phyloP scores from a whole-genome alignment of 1,140 invertebrate species.

The Colletes latitarsis region DNA sequence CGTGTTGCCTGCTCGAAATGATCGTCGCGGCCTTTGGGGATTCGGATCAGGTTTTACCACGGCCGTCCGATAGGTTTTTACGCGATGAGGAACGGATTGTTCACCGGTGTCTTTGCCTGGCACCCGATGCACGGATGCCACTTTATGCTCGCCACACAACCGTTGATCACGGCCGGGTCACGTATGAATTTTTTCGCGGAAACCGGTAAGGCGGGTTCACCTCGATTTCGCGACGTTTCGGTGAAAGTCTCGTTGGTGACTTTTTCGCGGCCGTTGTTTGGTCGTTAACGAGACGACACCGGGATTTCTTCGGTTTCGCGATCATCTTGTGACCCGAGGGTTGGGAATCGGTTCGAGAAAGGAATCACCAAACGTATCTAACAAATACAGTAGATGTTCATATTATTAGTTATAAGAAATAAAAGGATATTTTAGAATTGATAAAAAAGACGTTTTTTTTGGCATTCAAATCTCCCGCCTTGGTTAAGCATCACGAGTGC shows the following conservation, averaged over 20 bases:
- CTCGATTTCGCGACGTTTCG: conserved; percentile 66
- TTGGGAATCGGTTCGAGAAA: neutral
- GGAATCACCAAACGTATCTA: too few species aligned
- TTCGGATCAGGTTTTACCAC: conserved; percentile 58
- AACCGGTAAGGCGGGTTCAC: conserved; percentile 68
- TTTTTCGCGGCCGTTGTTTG: conserved; percentile 45
- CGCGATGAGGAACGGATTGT: conserved; percentile 61
- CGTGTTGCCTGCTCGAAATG: conserved; percentile 36
- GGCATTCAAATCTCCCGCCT: too few species aligned
- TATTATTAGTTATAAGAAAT: too few species aligned
- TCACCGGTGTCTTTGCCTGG: conserved; percentile 63
- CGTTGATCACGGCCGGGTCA: conserved; percentile 63
- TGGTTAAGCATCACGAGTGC: too few species aligned
- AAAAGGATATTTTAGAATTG: too few species aligned
- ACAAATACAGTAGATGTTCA: too few species aligned
- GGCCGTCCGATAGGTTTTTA: conserved; percentile 57
- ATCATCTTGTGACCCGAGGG: neutral
- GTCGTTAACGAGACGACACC: conserved; percentile 39
- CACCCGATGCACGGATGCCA: conserved; percentile 51
- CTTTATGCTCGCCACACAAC: conserved; percentile 50
- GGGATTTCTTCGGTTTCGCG: conserved; percentile 13
- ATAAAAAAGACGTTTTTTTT: too few species aligned
- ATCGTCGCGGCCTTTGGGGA: conserved; percentile 54
- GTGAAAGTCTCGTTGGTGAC: conserved; percentile 58
- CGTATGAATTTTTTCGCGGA: conserved; percentile 69